Conservation (phyloP, 2,113 vertebrate genomes). For the Conger conger region DNA sequence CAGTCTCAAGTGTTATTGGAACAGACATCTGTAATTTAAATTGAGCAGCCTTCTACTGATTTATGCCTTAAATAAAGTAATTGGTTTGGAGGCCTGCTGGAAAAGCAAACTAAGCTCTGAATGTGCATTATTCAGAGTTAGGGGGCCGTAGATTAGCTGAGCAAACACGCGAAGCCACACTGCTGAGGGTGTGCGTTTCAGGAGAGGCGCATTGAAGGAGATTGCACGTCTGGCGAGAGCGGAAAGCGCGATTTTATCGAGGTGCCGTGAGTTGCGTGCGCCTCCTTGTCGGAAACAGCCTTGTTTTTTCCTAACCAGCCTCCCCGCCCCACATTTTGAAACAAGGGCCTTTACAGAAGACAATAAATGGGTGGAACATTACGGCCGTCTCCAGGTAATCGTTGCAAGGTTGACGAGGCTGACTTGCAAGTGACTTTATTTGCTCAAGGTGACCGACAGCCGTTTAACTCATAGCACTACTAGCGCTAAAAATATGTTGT, state of each 20-base stretch:
- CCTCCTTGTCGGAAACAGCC: slow-evolving; percentile 48
- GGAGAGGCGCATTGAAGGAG: not conserved
- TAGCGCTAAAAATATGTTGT: not conserved
- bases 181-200: not conserved
- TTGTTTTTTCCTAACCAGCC: slow-evolving; percentile 26
- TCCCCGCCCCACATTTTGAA: slow-evolving; percentile 38
- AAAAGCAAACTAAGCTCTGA: slow-evolving; percentile 35
- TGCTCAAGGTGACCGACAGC: slow-evolving; percentile 34
- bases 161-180: slow-evolving; percentile 1
- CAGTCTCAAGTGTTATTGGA: not conserved
- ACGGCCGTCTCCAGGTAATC: slow-evolving; percentile 22
- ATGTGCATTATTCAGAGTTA: slow-evolving; percentile 23
- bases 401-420: slow-evolving; percentile 34
- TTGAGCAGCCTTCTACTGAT: slow-evolving; percentile 5
- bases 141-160: slow-evolving; percentile 50
- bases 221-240: not conserved
- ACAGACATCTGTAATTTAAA: not conserved
- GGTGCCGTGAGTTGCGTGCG: slow-evolving; percentile 35
- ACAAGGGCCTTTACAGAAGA: slow-evolving; percentile 42
- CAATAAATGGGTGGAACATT: slow-evolving; percentile 41
- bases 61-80: slow-evolving; percentile 22
- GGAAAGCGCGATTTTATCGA: slow-evolving; percentile 53
- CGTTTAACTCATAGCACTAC: slow-evolving; percentile 8
- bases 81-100: slow-evolving; percentile 35
- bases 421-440: slow-evolving; percentile 37